Evolutionary conservation across 30 jellyfish, hydroid and myxozoan species (phyloP).

Genomic region (Cassiopea andromeda): DNA sequence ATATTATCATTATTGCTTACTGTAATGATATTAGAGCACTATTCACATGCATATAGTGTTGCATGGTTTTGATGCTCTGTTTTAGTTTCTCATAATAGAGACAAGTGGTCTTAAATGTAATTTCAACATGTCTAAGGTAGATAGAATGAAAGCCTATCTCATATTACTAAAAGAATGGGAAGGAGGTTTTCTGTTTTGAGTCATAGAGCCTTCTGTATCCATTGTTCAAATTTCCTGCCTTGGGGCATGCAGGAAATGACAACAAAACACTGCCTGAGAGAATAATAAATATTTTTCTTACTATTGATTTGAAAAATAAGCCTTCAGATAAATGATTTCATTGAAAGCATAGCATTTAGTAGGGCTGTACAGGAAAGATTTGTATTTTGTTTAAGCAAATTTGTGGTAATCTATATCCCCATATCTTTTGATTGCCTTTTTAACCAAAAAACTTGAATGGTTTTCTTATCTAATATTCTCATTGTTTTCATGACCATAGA

Average conservation of each 20-base stretch:
- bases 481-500: no score
- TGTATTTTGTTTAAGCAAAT: not conserved
- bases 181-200: not conserved
- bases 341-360: not conserved
- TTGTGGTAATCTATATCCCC: not conserved
- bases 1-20: no score
- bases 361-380: not conserved
- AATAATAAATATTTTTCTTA: not conserved
- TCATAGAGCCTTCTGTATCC: not conserved
- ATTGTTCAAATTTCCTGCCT: not conserved
- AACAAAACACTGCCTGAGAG: not conserved
- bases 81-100: no score
- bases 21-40: no score
- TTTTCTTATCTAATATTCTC: no score
- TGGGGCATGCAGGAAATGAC: not conserved
- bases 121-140: no score
- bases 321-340: not conserved
- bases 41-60: no score
- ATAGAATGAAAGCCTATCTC: no score
- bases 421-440: not conserved
- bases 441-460: no score
- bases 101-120: no score
- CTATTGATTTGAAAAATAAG: not conserved
- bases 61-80: no score
- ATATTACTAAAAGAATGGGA: no score